Percentiles rank a stretch among this genome's conserved stretches.
Conservation (phyloP, 2,888 invertebrate species). For the Rhingia rostrata region DNA sequence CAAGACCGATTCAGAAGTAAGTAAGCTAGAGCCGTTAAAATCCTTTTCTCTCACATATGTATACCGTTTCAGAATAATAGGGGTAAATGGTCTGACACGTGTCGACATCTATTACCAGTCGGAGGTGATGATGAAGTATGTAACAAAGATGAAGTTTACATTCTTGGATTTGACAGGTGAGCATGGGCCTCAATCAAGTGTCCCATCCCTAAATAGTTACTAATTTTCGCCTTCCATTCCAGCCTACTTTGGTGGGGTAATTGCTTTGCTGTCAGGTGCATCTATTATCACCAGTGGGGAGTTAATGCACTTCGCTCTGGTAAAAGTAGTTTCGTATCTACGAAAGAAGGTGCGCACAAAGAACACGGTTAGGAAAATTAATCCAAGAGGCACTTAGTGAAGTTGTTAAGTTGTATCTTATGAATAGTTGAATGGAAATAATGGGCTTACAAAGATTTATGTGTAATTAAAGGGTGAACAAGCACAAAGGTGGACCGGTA, state of each 20-base stretch:
- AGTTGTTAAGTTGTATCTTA: not conserved
- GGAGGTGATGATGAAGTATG: conserved; percentile 81
- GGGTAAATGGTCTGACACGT: conserved; percentile 65
- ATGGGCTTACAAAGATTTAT: too few species aligned
- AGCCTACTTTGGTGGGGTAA: conserved; percentile 83
- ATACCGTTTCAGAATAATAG: conserved; percentile 46
- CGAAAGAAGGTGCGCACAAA: not conserved
- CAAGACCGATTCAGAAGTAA: conserved; percentile 67
- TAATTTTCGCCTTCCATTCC: conserved; percentile 77
- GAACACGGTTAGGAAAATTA: not conserved
- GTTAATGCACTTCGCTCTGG: conserved; percentile 33
- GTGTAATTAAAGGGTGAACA: too few species aligned
- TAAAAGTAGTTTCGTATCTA: conserved; percentile 22
- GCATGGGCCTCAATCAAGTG: conserved; percentile 53
- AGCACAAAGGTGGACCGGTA: too few species aligned
- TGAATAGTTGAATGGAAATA: too few species aligned
- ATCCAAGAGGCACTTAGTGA: conserved; percentile 2
- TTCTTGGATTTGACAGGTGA: conserved; percentile 80
- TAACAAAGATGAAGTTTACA: conserved; percentile 81
- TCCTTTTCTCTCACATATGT: not conserved
- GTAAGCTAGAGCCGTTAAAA: not conserved
- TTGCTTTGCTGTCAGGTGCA: conserved; percentile 83
- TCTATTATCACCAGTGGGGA: conserved; percentile 77
- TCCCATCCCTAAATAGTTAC: conserved; percentile 59
- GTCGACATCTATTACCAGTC: conserved; percentile 81